phyloP scores from a whole-genome alignment of 2,888 invertebrate genomes.

The Meta bourneti region DNA sequence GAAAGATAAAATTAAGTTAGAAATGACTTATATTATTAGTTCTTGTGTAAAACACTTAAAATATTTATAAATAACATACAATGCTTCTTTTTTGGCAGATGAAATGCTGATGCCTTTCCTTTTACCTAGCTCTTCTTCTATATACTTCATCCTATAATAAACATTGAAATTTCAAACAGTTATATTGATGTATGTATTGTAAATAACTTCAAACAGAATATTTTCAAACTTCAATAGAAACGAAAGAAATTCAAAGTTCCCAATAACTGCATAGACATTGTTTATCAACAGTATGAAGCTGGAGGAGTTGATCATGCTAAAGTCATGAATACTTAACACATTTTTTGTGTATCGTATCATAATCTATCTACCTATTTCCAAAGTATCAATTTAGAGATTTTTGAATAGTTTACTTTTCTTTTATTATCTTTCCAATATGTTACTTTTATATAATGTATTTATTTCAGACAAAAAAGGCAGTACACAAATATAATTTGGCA shows the following conservation, averaged over 20 bases:
- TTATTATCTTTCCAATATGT: background rate
- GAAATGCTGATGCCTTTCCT: constrained; percentile 85
- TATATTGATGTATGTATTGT: constrained; percentile 7
- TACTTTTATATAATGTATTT: background rate
- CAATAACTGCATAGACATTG: no score
- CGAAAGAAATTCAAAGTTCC: background rate
- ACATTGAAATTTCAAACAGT: background rate
- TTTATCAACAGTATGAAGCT: no score
- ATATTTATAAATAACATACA: constrained; percentile 39
- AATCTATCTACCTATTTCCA: no score
- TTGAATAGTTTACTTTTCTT: background rate
- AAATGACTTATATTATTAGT: background rate
- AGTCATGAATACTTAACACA: no score
- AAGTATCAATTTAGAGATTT: no score
- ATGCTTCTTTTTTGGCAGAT: constrained; percentile 43
- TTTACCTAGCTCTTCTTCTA: constrained; percentile 92
- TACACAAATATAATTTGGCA: no score
- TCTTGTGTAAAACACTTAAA: background rate
- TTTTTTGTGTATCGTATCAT: no score
- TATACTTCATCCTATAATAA: constrained; percentile 86
- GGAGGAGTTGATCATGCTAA: no score
- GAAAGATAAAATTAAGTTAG: background rate
- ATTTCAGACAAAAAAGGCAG: no score
- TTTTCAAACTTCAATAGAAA: background rate
- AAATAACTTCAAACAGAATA: background rate